Base-by-base conservation (phyloP, 1,140 invertebrate species). In the Cydia pomonella region DNA sequence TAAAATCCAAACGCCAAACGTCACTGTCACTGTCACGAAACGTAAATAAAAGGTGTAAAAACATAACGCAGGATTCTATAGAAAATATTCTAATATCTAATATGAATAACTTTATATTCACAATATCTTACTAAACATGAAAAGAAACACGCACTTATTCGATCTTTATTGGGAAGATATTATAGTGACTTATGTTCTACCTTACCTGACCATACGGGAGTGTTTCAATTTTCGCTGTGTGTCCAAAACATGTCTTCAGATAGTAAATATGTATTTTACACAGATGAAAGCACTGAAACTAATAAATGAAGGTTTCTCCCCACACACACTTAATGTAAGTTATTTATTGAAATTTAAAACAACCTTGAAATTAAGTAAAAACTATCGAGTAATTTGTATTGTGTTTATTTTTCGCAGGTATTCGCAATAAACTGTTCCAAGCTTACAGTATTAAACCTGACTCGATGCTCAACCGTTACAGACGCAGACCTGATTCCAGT, bases 141-240 rank as follows among this genome's bases (percentile, higher is more conserved):
- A 88, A 73, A 80, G 90, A 77, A 90, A 90, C 50, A 91, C 85
- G n/a, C 90, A 91, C 76, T 75, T 95, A 21, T 94, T 94, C 75
- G 94, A 94, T 80, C 84, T 95, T 27, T 93, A 90, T 73, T 95
- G 94, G 94, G 93, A 94, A 75, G 94, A 95, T 82, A 93, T 95
- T 76, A 84, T 94, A 38, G 91, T 94, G 21, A 87, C 93, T 0
- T 88, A 93, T 73, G 78, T 95, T 62, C 77, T 94, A n/a, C 86
- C 87, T 0, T 87, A 91, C 73, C 80, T 95, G 21, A 84, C 92
- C 6, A 85, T 94, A 2, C 88, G 91, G 25, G 94, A 95, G 71
- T 93, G 94, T 76, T 94, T 94, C 69, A 93, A 92, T 82, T 89
- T 95, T 80, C 92, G 94, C 27, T 93, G 93, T 78, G 94, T 93